These are phyloP conservation scores for Eristalinus sepulchralis DNA, from an alignment of 2,888 invertebrate species.

Conservation along the genomic window DNA sequence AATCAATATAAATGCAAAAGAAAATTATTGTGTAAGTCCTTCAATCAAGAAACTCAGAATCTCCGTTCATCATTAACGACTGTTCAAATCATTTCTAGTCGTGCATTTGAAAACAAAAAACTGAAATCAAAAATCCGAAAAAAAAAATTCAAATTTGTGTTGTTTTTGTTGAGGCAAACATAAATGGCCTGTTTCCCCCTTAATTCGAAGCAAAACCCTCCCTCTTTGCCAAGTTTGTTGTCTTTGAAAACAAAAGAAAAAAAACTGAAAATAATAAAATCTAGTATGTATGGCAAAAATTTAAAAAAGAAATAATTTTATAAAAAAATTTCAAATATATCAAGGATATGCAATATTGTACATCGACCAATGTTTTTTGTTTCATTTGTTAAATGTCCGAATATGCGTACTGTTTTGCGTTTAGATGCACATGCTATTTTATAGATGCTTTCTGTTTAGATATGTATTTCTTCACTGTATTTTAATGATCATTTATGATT, in stretches of 20 bases:
- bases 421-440: constrained; percentile 23
- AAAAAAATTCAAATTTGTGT: constrained; percentile 50
- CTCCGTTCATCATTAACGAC: neutral
- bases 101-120: neutral
- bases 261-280: neutral
- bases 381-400: constrained; percentile 17
- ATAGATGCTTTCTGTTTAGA: constrained; percentile 4
- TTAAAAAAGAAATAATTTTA: neutral
- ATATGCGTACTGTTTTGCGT: constrained; percentile 10
- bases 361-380: constrained; percentile 71
- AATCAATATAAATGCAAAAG: constrained; percentile 13
- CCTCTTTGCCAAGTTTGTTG: constrained; percentile 10
- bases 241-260: neutral
- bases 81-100: neutral
- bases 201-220: neutral
- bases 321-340: constrained; percentile 25
- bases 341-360: constrained; percentile 72
- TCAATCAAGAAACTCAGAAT: constrained; percentile 11
- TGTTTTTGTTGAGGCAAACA: constrained; percentile 60
- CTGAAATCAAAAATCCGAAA: neutral
- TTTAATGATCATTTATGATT: neutral
- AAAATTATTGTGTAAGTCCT: constrained; percentile 42
- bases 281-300: neutral
- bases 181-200: constrained; percentile 27
- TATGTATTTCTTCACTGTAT: neutral